Base-by-base conservation (phyloP, 2,113 vertebrate genomes). In the Sorex araneus region DNA sequence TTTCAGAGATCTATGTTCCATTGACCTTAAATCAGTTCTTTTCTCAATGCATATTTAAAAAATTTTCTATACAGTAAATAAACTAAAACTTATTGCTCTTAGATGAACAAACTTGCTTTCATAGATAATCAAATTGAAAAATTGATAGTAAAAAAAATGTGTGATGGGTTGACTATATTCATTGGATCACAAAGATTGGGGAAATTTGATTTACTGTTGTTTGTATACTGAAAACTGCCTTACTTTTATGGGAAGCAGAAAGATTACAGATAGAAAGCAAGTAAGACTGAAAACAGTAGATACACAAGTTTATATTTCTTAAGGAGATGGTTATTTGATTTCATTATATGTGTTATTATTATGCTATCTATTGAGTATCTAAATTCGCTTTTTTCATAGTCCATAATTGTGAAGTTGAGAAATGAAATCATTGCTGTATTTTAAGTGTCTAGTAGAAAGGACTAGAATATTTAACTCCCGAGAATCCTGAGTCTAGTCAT, bases 161-260 rank as follows among this genome's bases (percentile, higher is more conserved):
- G 77, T 66, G 70, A 70, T 87, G 40, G 71, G 54, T 81, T 82
- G 84, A 96, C 82, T 88, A 73, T 95, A 92, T 88, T 9, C 75
- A 78, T 12, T 25, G 25, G 82, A 12, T 76, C 84, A 5, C 64
- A 78, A 80, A 87, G 79, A 40, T 84, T 10, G 36, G 23, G 43
- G 57, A 87, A 40, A 54, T 87, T 18, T 81, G 69, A 66, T 79
- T 84, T 82, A 25, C 45, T 93, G 5, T 81, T 89, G 67, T 70
- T 89, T 88, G 40, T 2, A 66, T 18, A 66, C 86, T n/a, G n/a
- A 40, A 6, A 36, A 57, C 40, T 76, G 18, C 60, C 21, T 74
- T 84, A 32, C 50, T 57, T n/a, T 67, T 54, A 6, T 60, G 11
- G 57, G 78, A n/a, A 85, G 74, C 28, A 43, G 25, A 94, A 67